phyloP scores from a whole-genome alignment of 1,140 invertebrate species.

The Lepidurus apus region DNA sequence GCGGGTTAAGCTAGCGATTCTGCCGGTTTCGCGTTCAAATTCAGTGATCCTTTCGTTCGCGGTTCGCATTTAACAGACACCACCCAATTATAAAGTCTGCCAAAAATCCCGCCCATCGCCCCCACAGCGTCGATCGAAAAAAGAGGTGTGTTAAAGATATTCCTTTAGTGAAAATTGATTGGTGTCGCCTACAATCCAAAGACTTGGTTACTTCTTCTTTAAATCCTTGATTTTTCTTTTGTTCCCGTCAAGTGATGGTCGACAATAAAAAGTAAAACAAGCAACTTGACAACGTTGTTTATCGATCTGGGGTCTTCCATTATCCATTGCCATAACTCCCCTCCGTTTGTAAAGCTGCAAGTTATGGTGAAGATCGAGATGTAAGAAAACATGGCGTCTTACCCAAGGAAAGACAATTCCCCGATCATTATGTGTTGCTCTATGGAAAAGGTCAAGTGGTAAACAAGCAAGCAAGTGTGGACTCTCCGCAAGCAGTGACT shows the following conservation, averaged over 20 bases:
- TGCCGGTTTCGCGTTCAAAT: too few species aligned
- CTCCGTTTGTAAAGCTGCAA: slow-evolving; percentile 9
- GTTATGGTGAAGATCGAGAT: slow-evolving; percentile 19
- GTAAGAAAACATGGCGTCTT: slow-evolving; percentile 14
- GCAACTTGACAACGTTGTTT: not conserved
- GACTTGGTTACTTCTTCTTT: too few species aligned
- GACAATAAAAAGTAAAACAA: not conserved
- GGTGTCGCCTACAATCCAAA: too few species aligned
- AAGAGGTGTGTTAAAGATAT: not conserved
- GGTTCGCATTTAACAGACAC: not conserved
- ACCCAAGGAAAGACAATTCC: not conserved
- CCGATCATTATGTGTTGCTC: not conserved
- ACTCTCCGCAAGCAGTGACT: too few species aligned
- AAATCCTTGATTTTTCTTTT: too few species aligned
- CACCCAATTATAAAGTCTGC: not conserved
- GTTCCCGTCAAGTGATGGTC: not conserved
- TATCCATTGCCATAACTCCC: slow-evolving; percentile 18
- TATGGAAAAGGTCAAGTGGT: slow-evolving; percentile 1
- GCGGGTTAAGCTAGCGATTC: too few species aligned
- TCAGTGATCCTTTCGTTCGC: not conserved
- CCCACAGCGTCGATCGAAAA: slow-evolving; percentile 1
- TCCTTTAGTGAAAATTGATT: not conserved
- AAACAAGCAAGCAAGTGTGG: not conserved
- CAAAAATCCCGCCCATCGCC: slow-evolving; percentile 16
- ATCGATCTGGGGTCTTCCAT: slow-evolving; percentile 18